These are phyloP conservation scores for Telmatochromis brichardi DNA, from an alignment of 2,113 vertebrate species.

Conservation along the genomic window DNA sequence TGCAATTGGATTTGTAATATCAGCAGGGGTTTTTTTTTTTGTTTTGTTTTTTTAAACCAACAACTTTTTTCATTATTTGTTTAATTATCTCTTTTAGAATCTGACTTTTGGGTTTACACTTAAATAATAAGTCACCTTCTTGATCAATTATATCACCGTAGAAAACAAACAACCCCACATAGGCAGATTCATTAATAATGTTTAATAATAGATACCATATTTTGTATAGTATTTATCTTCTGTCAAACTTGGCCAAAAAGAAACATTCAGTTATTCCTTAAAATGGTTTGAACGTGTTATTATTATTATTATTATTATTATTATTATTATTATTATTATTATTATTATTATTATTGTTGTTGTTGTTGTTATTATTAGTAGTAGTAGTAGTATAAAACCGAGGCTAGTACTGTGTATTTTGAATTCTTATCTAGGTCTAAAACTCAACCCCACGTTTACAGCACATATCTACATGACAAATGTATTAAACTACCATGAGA, in stretches of 20 bases:
- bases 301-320: background rate
- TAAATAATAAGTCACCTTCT: background rate
- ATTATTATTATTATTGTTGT: background rate
- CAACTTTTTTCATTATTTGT: background rate
- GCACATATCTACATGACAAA: background rate
- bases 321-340: background rate
- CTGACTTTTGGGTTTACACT: background rate
- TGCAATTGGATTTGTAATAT: background rate
- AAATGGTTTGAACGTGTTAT: background rate
- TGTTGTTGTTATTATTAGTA: accelerated
- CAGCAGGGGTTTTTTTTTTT: background rate
- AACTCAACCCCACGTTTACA: background rate
- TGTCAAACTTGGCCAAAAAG: background rate
- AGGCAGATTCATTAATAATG: background rate
- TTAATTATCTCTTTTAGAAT: background rate
- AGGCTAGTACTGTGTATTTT: background rate
- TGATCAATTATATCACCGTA: background rate
- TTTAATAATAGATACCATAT: background rate
- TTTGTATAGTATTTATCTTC: background rate
- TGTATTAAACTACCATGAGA: background rate
- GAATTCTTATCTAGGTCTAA: background rate
- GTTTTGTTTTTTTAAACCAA: no score
- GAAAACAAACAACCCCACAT: background rate
- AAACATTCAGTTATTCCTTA: background rate
- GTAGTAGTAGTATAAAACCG: background rate